Base-by-base conservation (phyloP, 2,113 vertebrate species). In the Pollachius pollachius region DNA sequence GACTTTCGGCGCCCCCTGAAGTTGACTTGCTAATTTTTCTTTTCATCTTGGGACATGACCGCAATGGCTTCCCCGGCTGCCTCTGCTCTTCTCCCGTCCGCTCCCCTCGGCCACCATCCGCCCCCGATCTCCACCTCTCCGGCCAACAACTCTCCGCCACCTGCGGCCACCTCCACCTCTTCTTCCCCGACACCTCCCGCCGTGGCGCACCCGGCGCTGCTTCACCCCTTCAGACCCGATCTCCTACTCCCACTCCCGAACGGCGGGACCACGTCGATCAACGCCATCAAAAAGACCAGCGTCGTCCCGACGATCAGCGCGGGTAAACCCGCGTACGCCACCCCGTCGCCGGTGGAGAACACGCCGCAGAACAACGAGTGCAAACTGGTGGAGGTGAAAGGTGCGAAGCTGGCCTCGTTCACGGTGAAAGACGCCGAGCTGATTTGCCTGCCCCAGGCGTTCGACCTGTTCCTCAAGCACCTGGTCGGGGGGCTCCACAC, bases 291-390 rank as follows among this genome's bases (percentile, higher is more conserved):
- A 3, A 76, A 93, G 89, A 62, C 84, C 86, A 69, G 90, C 72
- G 74, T 88, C 81, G 74, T 89, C 63, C 87, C 90, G 58, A 4
- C 90, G 58, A 4, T 34, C 6, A 13, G 41, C 80, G 83, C 92
- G 77, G 90, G 91, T 80, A 97, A 98, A 76, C 96, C 96, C 17
- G 96, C 97, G 77, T 98, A 98, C 88, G 96, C 95, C 85, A 98
- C 97, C 65, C 95, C 97, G 73, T 98, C 96, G 54, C 96, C 96
- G 69, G 96, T 98, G 87, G 96, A 98, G 92, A 98, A 96, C 94
- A 98, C 96, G 78, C 95, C 97, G 79, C 96, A 97, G 91, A 98
- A 98, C 92, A 98, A 98, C 93, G 96, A 98, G 95, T 98, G 96
- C 87, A 95, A 94, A 84, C 95, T 97, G 94, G 96, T 98, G 90